Evolutionary conservation across 2,113 vertebrate genomes (phyloP).

Genomic region (Todiramphus chloris): DNA sequence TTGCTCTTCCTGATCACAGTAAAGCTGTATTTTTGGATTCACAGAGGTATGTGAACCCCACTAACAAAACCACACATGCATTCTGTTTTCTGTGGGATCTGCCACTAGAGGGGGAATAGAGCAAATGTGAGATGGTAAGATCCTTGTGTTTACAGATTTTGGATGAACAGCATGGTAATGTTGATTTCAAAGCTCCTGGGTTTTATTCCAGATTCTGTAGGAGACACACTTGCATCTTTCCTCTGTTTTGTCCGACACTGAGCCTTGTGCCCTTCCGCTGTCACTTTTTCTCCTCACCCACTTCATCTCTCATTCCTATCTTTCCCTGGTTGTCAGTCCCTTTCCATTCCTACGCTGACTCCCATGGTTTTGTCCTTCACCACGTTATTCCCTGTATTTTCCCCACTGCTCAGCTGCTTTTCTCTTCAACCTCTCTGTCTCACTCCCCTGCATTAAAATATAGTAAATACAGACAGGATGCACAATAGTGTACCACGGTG

Average conservation of each 20-base stretch:
- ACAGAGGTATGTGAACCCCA: not conserved
- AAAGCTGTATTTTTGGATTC: not conserved
- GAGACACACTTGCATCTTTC: not conserved
- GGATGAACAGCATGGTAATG: not conserved
- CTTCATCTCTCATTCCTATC: not conserved
- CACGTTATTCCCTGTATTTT: not conserved
- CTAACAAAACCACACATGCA: not conserved
- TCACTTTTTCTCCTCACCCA: not conserved
- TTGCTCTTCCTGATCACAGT: not conserved
- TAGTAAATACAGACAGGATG: not conserved
- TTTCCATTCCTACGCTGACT: not conserved
- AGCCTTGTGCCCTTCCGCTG: not conserved
- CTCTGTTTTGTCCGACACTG: not conserved
- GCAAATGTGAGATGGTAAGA: not conserved
- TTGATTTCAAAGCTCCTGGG: not conserved
- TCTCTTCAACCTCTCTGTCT: not conserved
- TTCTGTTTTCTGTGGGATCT: not conserved
- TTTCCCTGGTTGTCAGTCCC: not conserved
- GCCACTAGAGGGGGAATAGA: not conserved
- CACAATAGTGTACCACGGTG: fast-evolving
- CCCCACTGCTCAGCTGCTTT: not conserved
- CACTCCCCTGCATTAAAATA: not conserved
- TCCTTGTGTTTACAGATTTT: not conserved
- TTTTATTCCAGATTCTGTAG: not conserved
- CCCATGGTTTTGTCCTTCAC: not conserved